Evolutionary conservation across 2,888 invertebrate species (phyloP).

Genomic region (Drosophila limbata): DNA sequence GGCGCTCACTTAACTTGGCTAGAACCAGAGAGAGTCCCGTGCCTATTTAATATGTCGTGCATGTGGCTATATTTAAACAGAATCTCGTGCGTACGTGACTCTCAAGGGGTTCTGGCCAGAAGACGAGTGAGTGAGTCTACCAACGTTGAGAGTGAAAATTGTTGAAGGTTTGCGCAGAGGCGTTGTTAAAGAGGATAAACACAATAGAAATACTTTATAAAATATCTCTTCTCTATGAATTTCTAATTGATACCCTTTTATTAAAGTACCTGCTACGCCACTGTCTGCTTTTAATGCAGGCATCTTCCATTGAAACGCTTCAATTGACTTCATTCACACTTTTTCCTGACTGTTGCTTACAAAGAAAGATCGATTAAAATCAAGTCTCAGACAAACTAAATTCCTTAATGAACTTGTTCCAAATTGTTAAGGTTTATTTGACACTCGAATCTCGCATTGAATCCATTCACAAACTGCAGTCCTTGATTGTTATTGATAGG

Average conservation of each 20-base stretch:
- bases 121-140: slow-evolving; percentile 30
- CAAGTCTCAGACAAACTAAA: slow-evolving; percentile 49
- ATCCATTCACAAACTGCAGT: slow-evolving; percentile 58
- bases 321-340: slow-evolving; percentile 75
- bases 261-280: background rate
- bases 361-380: slow-evolving; percentile 72
- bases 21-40: slow-evolving; percentile 41
- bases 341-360: slow-evolving; percentile 50
- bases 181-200: background rate
- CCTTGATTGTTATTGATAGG: slow-evolving; percentile 66
- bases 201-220: background rate
- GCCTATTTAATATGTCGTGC: slow-evolving; percentile 72
- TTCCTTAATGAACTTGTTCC: slow-evolving; percentile 74
- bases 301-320: slow-evolving; percentile 56
- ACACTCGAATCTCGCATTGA: slow-evolving; percentile 29
- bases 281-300: slow-evolving; percentile 28
- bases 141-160: slow-evolving; percentile 21
- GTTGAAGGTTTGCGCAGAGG: slow-evolving; percentile 43
- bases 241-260: background rate
- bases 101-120: slow-evolving; percentile 28
- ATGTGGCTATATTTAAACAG: slow-evolving; percentile 77
- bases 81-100: slow-evolving; percentile 81
- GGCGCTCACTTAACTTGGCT: slow-evolving; percentile 44
- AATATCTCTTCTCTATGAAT: background rate
- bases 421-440: slow-evolving; percentile 41